phyloP scores from a whole-genome alignment of 2,888 invertebrate genomes.

The Cryptops parisi region DNA sequence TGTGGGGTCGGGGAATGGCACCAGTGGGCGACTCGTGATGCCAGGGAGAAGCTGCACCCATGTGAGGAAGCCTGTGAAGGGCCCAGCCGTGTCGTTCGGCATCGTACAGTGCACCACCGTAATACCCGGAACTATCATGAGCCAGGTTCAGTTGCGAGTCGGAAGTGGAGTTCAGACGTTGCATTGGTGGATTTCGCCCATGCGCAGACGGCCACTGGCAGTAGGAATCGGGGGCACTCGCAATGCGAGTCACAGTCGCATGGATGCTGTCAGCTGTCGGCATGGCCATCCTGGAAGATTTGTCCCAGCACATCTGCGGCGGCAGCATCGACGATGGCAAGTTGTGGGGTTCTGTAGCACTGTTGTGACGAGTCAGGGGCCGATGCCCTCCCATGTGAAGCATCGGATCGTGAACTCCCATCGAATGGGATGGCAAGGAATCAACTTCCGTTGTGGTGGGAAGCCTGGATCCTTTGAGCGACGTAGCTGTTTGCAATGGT shows the following conservation, averaged over 20 bases:
- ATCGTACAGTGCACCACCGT: not conserved
- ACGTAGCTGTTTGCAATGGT: conserved; percentile 8
- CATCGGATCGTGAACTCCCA: conserved; percentile 8
- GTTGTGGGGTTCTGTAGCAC: conserved; percentile 18
- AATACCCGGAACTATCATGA: conserved; percentile 26
- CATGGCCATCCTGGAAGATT: not conserved
- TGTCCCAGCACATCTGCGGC: conserved; percentile 1
- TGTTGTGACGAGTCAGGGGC: conserved; percentile 22
- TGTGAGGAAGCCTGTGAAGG: not conserved
- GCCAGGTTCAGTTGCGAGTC: conserved; percentile 47
- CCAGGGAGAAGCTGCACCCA: not conserved
- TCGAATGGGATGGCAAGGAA: not conserved
- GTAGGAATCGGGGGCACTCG: conserved; percentile 54
- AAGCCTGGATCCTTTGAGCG: not conserved
- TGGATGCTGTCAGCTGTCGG: conserved; percentile 25
- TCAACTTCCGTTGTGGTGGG: not conserved
- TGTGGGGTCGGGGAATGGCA: conserved; percentile 26
- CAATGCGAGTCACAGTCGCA: conserved; percentile 52
- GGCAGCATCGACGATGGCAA: conserved; percentile 17
- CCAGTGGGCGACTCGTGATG: not conserved
- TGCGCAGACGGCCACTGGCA: conserved; percentile 20
- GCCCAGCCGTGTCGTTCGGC: conserved; percentile 5
- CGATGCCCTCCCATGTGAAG: conserved; percentile 10
- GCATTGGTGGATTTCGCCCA: conserved; percentile 30
- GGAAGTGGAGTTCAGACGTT: conserved; percentile 39